Percentiles rank a stretch among this genome's conserved stretches.
These are phyloP conservation scores for Rhopilema esculentum DNA, from an alignment of 30 jellyfish, hydroid and myxozoan genomes.

Conservation along the genomic window DNA sequence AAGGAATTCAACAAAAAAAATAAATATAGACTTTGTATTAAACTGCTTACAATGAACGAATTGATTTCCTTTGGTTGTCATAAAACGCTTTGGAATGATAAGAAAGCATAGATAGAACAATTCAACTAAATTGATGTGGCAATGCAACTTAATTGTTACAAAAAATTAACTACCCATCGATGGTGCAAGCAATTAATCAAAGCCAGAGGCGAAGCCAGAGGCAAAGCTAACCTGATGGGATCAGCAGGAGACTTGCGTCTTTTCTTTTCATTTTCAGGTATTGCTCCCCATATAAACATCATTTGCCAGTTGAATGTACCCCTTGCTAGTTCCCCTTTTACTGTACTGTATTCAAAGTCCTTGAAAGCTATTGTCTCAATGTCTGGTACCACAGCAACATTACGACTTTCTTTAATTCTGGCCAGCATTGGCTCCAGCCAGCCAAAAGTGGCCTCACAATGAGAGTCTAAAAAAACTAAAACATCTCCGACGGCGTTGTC, in stretches of 20 bases:
- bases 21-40: too few relatives aligned
- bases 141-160: not conserved
- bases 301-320: slow-evolving; percentile 96
- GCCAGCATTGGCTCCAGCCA: slow-evolving; percentile 98
- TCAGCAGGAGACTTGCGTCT: slow-evolving; percentile 79
- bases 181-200: not conserved
- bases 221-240: slow-evolving; percentile 74
- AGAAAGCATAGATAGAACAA: too few relatives aligned
- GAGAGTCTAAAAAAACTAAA: slow-evolving; percentile 93
- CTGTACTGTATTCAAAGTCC: slow-evolving; percentile 85
- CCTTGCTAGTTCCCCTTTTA: slow-evolving; percentile 80
- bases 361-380: slow-evolving; percentile 93
- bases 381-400: slow-evolving; percentile 92
- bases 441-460: slow-evolving; percentile 93
- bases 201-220: too few relatives aligned
- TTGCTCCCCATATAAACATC: slow-evolving; percentile 96
- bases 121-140: not conserved
- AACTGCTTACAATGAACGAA: too few relatives aligned
- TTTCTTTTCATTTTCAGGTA: slow-evolving; percentile 87
- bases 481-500: slow-evolving; percentile 95
- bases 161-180: not conserved
- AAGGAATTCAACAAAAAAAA: too few relatives aligned
- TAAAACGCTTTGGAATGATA: too few relatives aligned
- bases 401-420: slow-evolving; percentile 76
- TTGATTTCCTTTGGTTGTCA: too few relatives aligned